Evolutionary conservation across 1,140 invertebrate genomes (phyloP).

Genomic region (Bombus waltoni): DNA sequence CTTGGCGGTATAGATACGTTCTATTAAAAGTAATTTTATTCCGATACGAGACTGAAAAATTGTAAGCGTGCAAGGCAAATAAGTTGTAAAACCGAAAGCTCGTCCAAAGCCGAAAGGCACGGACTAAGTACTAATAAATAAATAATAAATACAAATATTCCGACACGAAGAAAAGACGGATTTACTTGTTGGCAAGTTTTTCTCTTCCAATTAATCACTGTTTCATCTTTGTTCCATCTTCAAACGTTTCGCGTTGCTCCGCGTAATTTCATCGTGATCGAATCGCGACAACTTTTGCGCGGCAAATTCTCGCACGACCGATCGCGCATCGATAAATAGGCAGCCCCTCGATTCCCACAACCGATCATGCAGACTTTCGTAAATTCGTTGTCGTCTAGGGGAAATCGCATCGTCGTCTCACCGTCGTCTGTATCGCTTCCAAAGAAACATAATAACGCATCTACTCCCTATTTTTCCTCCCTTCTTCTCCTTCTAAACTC

Average conservation of each 20-base stretch:
- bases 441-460: constrained; percentile 47
- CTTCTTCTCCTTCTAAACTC: not conserved
- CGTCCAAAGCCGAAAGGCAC: no score
- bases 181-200: not conserved
- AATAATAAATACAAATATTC: no score
- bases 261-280: not conserved
- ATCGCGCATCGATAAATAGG: constrained; percentile 42
- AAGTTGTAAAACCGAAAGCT: no score
- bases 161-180: not conserved
- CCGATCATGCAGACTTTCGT: constrained; percentile 35
- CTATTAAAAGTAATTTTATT: not conserved
- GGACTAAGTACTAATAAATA: no score
- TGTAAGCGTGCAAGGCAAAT: no score
- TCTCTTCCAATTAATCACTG: not conserved
- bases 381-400: constrained; percentile 57
- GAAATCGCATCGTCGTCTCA: constrained; percentile 59
- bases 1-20: no score
- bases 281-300: not conserved
- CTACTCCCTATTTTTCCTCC: constrained; percentile 12
- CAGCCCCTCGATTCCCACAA: constrained; percentile 6
- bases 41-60: not conserved
- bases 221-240: not conserved
- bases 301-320: constrained; percentile 44
- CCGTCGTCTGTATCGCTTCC: constrained; percentile 45
- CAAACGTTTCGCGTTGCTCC: not conserved